Base-by-base conservation (phyloP, 2,797 vertebrate genomes). In the Propithecus deckenii region DNA sequence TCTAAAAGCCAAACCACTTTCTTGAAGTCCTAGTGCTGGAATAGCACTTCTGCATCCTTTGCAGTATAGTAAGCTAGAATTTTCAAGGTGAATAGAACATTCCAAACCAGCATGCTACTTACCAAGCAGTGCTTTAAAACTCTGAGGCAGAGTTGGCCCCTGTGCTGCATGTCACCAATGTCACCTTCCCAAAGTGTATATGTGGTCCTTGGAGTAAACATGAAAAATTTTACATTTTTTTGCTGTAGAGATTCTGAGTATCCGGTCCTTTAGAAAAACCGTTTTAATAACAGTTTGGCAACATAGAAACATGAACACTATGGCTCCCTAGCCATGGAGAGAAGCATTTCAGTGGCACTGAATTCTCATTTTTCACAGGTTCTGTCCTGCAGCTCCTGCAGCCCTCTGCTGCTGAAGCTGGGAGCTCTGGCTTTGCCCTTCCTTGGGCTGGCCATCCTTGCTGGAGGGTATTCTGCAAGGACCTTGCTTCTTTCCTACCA, bases 31-130 rank as follows among this genome's bases (percentile, higher is more conserved):
- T 0, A 15, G 12, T 17, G 46, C 89, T 10, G 4, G 12, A 12
- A 0, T 1, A 1, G 3, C n/a, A 2, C 20, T n/a, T 35, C 10
- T 15, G 30, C 2, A 4, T 2, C 22, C 52, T 7, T 7, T 23
- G 23, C 14, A 8, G n/a, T 5, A 0, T 14, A 4, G 48, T 10
- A 20, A 75, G 76, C 71, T 14, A 5, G 22, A 1, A 10, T 30
- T 55, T 71, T 52, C 38, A 4, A 4, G 52, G 59, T 13, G n/a
- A 46, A 7, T 13, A 4, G 72, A 35, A 2, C 15, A 4, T 50
- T 46, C 59, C 52, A 72, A 48, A 35, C 46, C 52, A 88, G 50
- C 25, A 0, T 30, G n/a, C 35, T 28, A 1, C 46, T 41, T 30
- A 35, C 50, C 35, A 17, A 32, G 18, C 35, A 3, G 20, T 8